These are phyloP conservation scores for Phainopepla nitens DNA, from an alignment of 2,113 vertebrate species.

Conservation along the genomic window DNA sequence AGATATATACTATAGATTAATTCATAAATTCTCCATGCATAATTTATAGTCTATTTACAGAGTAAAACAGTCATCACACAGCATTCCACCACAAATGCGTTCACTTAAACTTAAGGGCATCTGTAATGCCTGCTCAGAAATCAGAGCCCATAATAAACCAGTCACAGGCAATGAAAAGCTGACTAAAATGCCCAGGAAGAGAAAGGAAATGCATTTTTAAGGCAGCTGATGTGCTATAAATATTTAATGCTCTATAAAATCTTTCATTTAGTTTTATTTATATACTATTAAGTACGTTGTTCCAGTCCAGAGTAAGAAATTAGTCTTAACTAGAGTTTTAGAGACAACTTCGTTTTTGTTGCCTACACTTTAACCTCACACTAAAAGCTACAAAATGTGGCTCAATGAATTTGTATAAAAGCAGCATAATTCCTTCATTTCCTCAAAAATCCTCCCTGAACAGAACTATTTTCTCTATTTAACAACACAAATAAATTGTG, in stretches of 20 bases:
- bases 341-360: neutral
- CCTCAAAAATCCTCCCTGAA: neutral
- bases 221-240: neutral
- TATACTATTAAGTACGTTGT: neutral
- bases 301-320: neutral
- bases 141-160: neutral
- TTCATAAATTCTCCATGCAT: constrained; percentile 57
- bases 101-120: constrained; percentile 20
- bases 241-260: constrained; percentile 36
- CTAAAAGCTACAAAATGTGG: neutral
- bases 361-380: neutral
- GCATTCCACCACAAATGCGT: neutral
- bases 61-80: constrained; percentile 23
- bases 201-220: constrained; percentile 19
- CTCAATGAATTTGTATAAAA: neutral
- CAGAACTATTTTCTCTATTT: neutral
- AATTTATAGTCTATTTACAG: constrained; percentile 58
- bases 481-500: neutral
- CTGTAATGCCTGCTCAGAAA: neutral
- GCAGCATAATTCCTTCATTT: neutral
- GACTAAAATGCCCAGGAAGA: neutral
- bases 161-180: neutral
- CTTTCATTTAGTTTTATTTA: constrained; percentile 31
- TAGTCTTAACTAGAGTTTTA: neutral
- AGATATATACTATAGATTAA: constrained; percentile 53